Evolutionary conservation across 2,797 vertebrate genomes (phyloP).

Genomic region (Pseudotriccus pelzelni): DNA sequence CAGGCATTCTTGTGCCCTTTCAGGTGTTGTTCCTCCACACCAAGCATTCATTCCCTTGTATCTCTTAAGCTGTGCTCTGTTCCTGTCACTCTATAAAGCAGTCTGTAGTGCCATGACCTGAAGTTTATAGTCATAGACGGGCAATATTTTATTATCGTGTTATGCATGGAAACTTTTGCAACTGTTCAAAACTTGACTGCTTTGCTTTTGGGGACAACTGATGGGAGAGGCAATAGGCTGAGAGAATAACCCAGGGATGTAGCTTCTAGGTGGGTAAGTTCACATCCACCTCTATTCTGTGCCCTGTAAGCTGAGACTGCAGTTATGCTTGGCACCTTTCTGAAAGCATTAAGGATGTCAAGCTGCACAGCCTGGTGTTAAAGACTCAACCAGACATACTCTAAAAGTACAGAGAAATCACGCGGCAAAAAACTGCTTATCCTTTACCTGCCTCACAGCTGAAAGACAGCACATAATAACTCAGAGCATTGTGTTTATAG

Average conservation of each 20-base stretch:
- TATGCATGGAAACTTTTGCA: background rate
- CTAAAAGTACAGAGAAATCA: background rate
- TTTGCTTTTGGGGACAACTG: background rate
- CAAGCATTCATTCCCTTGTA: background rate
- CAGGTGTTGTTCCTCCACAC: background rate
- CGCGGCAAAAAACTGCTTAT: background rate
- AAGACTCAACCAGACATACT: background rate
- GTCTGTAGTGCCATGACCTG: background rate
- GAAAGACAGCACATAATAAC: background rate
- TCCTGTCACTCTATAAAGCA: background rate
- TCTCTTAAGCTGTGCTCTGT: background rate
- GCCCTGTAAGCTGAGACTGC: background rate
- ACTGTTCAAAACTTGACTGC: background rate
- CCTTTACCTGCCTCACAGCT: background rate
- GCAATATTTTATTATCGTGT: background rate
- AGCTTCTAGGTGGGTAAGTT: background rate
- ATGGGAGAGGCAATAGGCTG: background rate
- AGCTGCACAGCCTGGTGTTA: background rate
- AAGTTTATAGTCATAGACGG: background rate
- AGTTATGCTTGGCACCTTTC: background rate
- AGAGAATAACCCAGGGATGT: background rate
- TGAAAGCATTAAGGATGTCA: background rate
- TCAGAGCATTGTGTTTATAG: background rate
- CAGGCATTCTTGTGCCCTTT: background rate
- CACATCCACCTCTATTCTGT: background rate